phyloP scores from a whole-genome alignment of 1,140 invertebrate genomes.

The Drosophila mauritiana region DNA sequence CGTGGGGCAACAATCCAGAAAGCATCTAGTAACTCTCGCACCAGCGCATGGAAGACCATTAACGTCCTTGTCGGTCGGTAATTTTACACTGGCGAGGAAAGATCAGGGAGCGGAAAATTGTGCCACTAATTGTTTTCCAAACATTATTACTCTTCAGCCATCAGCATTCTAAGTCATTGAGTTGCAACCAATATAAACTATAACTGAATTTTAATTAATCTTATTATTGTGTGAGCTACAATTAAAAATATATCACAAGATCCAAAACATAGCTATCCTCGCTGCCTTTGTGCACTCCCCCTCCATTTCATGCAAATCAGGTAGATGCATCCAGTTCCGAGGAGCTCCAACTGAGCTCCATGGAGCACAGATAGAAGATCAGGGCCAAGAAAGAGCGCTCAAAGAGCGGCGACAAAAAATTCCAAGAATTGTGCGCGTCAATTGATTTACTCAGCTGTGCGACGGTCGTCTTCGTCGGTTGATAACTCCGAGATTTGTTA shows the following conservation, averaged over 20 bases:
- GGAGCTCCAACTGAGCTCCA: conserved; percentile 4
- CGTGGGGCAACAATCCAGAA: conserved; percentile 1
- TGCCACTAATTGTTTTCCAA: conserved; percentile 14
- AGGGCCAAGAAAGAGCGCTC: conserved; percentile 11
- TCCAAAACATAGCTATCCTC: background rate
- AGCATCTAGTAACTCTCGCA: conserved; percentile 8
- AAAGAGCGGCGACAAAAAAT: conserved; percentile 56
- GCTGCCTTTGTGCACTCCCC: conserved; percentile 5
- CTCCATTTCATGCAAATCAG: conserved; percentile 30
- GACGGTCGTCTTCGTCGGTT: conserved; percentile 47
- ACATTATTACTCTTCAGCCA: background rate
- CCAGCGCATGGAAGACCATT: conserved; percentile 36
- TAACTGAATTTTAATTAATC: too few species aligned
- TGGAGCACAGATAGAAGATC: conserved; percentile 30
- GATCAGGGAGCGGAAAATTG: background rate
- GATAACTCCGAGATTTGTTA: conserved; percentile 81
- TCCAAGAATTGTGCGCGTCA: conserved; percentile 81
- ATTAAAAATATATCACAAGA: background rate
- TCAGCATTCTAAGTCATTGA: background rate
- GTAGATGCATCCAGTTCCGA: conserved; percentile 33
- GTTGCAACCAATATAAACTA: too few species aligned
- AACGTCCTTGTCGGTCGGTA: conserved; percentile 48
- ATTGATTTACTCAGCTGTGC: conserved; percentile 82
- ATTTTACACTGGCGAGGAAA: conserved; percentile 36
- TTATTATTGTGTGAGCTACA: background rate